These are phyloP conservation scores for Chymomyza fuscimana DNA, from an alignment of 2,888 invertebrate species.

Conservation along the genomic window DNA sequence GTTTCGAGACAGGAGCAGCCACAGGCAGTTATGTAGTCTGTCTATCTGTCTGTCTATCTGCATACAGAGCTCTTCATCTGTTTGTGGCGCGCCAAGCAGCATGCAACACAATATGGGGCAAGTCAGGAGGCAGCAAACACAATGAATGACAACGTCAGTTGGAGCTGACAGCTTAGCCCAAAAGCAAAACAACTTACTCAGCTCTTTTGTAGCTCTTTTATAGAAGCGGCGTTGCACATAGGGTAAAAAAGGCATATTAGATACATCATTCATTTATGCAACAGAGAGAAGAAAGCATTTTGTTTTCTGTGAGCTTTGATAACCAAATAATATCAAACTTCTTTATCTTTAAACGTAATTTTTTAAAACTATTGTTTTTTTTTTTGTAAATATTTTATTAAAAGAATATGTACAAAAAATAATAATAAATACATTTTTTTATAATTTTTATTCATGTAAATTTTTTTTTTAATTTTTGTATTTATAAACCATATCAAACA, in stretches of 20 bases:
- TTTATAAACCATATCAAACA: too few species aligned
- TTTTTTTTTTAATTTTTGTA: too few species aligned
- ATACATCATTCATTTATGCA: background rate
- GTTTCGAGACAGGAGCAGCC: slow-evolving; percentile 16
- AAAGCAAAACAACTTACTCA: slow-evolving; percentile 5
- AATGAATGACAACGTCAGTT: slow-evolving; percentile 11
- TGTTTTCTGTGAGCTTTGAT: too few species aligned
- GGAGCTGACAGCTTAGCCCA: slow-evolving; percentile 1
- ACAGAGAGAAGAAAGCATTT: background rate
- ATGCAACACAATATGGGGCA: slow-evolving; percentile 8
- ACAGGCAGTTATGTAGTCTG: slow-evolving; percentile 25
- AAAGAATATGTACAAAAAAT: too few species aligned
- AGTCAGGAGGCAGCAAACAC: background rate
- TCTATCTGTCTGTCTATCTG: slow-evolving; percentile 18
- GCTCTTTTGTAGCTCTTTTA: background rate
- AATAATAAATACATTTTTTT: too few species aligned
- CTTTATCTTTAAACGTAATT: too few species aligned
- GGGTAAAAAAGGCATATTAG: too few species aligned
- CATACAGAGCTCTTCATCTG: slow-evolving; percentile 22
- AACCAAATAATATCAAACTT: too few species aligned
- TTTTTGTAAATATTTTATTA: too few species aligned
- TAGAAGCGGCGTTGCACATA: too few species aligned
- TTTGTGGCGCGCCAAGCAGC: slow-evolving; percentile 18
- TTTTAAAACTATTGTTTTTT: too few species aligned
- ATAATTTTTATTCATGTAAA: too few species aligned